Evolutionary conservation across 2,797 vertebrate species (phyloP), one percentile per base, ranked within the genome.

Genomic region (Pangasius krempfi): DNA sequence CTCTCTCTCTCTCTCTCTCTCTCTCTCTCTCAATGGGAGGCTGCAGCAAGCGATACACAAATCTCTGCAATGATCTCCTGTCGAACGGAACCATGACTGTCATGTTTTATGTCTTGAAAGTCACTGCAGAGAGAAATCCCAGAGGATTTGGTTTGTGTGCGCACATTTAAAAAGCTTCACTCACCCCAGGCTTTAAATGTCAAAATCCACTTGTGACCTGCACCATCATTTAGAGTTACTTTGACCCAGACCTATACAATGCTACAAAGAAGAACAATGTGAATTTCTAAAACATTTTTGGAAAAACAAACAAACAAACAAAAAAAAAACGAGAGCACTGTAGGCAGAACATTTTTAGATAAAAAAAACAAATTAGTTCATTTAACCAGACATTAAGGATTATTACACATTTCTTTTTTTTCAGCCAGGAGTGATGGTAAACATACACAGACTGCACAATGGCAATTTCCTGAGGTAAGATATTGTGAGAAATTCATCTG

Each of bases 231-330:
- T 5, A 22, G 44, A 10, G 8, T 25, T 30, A 30, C 60, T 62
- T n/a, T 40, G 12, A 62, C 44, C 27, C n/a, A 50, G 37, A 84
- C 50, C 60, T 20, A 60, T 5, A 7, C 20, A 40, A 60, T 30
- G 8, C 8, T 50, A 3, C 33, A 66, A 40, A 40, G 3, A 44
- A 62, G 0, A 33, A n/a, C 75, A 56, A 79, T 5, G 1, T 30
- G 50, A 54, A 30, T 54, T 78, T 78, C 33, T 40, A 20, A 20
- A 50, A 13, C 8, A 73, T 25, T 44, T 73, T 22, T 22, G 5
- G 10, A 3, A 2, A 5, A 44, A 5, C 0, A 40, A 40, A 4
- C 25, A 5, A 10, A 0, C 0, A 1, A 44, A 4, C 1, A 1
- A 40, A 44, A 44, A 1, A 47, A 27, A 0, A 27, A 2, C n/a